These are phyloP conservation scores for Rhagoletis pomonella DNA, from an alignment of 1,140 invertebrate genomes.

Conservation along the genomic window DNA sequence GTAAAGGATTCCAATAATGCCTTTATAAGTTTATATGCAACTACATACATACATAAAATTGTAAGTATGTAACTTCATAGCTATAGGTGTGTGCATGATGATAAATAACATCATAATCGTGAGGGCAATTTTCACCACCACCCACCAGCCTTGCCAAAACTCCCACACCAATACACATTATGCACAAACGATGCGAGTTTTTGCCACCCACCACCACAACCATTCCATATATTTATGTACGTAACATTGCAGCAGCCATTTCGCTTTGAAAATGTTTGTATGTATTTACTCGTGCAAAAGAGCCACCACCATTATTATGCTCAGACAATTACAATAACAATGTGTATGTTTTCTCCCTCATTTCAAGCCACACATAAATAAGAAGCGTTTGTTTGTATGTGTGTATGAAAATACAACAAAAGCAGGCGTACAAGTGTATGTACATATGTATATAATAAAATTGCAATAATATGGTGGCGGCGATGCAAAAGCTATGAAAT, in stretches of 20 bases:
- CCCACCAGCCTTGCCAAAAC: neutral
- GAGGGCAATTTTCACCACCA: constrained; percentile 16
- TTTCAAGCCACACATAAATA: neutral
- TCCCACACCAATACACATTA: neutral
- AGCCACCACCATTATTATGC: constrained; percentile 1
- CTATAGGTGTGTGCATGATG: neutral
- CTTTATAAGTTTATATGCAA: neutral
- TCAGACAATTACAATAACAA: neutral
- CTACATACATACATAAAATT: neutral
- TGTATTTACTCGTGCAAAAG: neutral
- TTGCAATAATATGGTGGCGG: constrained; percentile 41
- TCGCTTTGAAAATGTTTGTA: constrained; percentile 15
- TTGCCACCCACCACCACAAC: constrained; percentile 24
- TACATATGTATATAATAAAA: constrained; percentile 51
- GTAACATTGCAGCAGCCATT: neutral
- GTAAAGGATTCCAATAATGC: constrained; percentile 44
- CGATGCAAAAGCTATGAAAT: constrained; percentile 28
- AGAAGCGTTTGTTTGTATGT: neutral
- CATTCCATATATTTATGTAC: neutral
- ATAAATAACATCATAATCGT: constrained; percentile 49
- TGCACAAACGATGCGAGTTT: neutral
- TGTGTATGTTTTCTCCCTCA: constrained; percentile 28
- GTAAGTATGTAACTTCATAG: neutral
- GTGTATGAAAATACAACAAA: neutral
- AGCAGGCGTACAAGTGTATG: neutral